Base-by-base conservation (phyloP, 2,113 vertebrate genomes). In the Chloroceryle aenea region DNA sequence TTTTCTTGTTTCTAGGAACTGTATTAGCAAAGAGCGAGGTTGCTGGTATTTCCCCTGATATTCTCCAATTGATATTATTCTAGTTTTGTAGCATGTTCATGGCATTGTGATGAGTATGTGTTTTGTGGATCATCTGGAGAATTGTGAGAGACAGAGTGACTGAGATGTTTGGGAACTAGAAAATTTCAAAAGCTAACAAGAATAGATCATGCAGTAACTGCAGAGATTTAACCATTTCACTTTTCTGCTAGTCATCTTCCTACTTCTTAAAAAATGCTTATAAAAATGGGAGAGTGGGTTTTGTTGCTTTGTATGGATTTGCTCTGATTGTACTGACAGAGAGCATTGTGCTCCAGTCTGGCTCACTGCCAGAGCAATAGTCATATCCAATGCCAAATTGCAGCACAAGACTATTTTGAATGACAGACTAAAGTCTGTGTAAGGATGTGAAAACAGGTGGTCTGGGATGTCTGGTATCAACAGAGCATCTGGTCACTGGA, bases 401-500 rank as follows among this genome's bases (percentile, higher is more conserved):
- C 69, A 90, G 77, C 90, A 85, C 47, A 61, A 94, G 69, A 93
- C 90, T 95, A 27, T 59, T 85, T 18, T 96, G 97, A 98, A 97
- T 97, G 98, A 95, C 98, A 98, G 95, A 90, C 91, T 86, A 89
- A 95, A 96, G 80, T 85, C 92, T 84, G 89, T 85, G 32, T n/a
- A 74, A 97, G 84, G 92, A 86, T 96, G 92, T 78, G 73, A 95
- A 98, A 98, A 97, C 98, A 98, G 98, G 98, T 98, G 98, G 97
- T 96, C 95, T 95, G 97, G 97, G 97, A 97, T 93, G 95, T 66
- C 89, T 94, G 83, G n/a, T 64, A 96, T 78, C 95, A 98, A 59
- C 95, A 96, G 86, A 97, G 97, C 98, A 98, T 98, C 98, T 98
- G 97, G 96, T 93, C 90, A 94, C 90, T 94, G 95, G 96, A 97